Evolutionary conservation across 1,140 invertebrate genomes (phyloP), one percentile per base, ranked within the genome.

Genomic region (Holotrichia oblita): DNA sequence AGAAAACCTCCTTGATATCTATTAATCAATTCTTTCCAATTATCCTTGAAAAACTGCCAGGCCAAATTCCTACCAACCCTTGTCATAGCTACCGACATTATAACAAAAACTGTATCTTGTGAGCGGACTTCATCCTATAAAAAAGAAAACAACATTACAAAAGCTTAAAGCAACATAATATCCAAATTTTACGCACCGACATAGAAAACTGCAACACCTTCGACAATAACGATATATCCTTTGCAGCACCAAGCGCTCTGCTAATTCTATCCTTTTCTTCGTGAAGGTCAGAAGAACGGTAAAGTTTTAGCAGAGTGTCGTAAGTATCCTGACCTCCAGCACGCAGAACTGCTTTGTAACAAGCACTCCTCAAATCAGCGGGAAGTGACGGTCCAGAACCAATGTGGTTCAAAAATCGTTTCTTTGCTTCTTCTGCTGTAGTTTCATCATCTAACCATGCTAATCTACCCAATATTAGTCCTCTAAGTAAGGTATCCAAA

Each of bases 211-310:
- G 90, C 0, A 99, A 88, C n/a, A 97, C 94, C 83, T 92, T 91
- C 6, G 90, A 88, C 55, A 98, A 88, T 24, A 97, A 87, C 27
- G 88, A 88, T 2, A 91, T 88, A 84, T 97, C 92, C 64, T 90
- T 90, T 20, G 94, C 91, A 44, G 93, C 91, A 27, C 96, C 96
- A 20, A 99, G 89, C 0, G 95, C 91, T 59, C 94, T 88, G 24
- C 94, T 91, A 81, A 98, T 95, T 83, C 97, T 90, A 83, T 97
- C 93, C 86, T 97, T 97, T 85, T 99, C 97, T 87, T 99, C 97
- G 79, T 96, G 94, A 75, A 98, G 89, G 87, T 97, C 96, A 8
- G 94, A 91, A 48, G 94, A 91, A 80, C 94, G 91, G 87, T 97
- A 98, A 73, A 99, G 86, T 86, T 93, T 90, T n/a, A n/a, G n/a